Conservation (phyloP, 2,113 vertebrate species). For the Phaetusa simplex region DNA sequence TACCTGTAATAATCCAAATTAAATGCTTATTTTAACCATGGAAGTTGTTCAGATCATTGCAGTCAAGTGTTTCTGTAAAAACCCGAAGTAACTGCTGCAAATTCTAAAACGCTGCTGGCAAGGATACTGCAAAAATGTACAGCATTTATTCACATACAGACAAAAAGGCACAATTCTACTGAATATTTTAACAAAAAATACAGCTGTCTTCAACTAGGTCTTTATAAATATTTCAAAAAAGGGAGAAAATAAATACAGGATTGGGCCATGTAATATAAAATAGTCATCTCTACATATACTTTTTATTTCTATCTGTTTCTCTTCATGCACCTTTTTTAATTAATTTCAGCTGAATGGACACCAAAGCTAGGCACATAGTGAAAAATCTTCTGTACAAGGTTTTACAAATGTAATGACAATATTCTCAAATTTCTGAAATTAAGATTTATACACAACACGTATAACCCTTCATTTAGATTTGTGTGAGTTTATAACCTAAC, state of each 20-base stretch:
- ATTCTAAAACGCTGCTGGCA: slow-evolving; percentile 9
- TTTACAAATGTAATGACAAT: slow-evolving; percentile 75
- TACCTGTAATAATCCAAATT: not conserved
- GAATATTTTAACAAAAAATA: slow-evolving; percentile 86
- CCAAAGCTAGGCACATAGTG: slow-evolving; percentile 85
- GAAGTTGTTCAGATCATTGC: not conserved
- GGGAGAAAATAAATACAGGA: slow-evolving; percentile 85
- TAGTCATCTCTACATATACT: slow-evolving; percentile 85
- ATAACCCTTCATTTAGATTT: slow-evolving; percentile 71
- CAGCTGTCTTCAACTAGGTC: slow-evolving; percentile 83
- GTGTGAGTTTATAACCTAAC: slow-evolving; percentile 69
- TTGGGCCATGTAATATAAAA: slow-evolving; percentile 85
- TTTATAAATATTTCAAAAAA: slow-evolving; percentile 87
- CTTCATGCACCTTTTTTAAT: slow-evolving; percentile 81
- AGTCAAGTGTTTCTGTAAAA: not conserved
- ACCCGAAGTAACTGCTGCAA: not conserved
- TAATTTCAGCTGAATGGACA: slow-evolving; percentile 81
- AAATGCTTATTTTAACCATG: not conserved
- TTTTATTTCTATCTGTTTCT: slow-evolving; percentile 73
- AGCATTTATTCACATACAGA: slow-evolving; percentile 88
- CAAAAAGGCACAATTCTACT: slow-evolving; percentile 88
- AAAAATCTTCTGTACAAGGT: slow-evolving; percentile 82
- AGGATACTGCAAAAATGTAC: slow-evolving; percentile 83
- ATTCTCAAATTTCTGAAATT: slow-evolving; percentile 59
- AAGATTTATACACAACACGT: slow-evolving; percentile 71